These are phyloP conservation scores for Porites divaricata DNA, from an alignment of 92 coral and sea anemone species.

Conservation along the genomic window DNA sequence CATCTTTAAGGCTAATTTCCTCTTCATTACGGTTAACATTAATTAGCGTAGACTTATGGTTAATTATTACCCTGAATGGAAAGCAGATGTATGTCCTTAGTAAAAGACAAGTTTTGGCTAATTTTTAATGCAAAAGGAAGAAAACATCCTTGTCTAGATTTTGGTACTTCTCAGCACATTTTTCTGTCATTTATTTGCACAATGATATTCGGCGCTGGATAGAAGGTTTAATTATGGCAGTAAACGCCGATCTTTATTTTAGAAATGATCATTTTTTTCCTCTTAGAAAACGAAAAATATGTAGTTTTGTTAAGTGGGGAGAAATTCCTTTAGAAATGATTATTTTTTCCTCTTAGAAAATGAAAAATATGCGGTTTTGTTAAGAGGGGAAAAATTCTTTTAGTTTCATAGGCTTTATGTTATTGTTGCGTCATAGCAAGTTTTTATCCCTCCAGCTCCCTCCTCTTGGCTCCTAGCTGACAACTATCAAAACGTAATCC, in stretches of 20 bases:
- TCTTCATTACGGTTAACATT: constrained; percentile 6
- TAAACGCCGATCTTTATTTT: not conserved
- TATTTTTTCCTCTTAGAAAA: no score
- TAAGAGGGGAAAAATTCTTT: not conserved
- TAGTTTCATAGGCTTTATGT: no score
- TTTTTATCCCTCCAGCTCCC: no score
- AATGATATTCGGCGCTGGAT: not conserved
- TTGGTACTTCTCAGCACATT: not conserved
- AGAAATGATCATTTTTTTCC: no score
- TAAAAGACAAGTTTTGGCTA: not conserved
- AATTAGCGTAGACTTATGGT: not conserved
- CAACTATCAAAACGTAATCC: not conserved
- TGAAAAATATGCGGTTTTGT: no score
- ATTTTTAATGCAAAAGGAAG: not conserved
- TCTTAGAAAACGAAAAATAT: no score
- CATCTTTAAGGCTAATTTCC: constrained; percentile 28
- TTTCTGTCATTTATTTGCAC: not conserved
- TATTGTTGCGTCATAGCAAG: no score
- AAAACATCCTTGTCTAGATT: not conserved
- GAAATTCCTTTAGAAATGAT: no score
- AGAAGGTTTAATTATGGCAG: not conserved
- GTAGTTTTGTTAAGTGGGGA: no score
- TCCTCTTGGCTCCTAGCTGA: not conserved
- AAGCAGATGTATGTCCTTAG: not conserved
- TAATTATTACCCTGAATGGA: not conserved